Conservation (phyloP, 2,797 vertebrate species). For the Melanotaenia maccullochi region DNA sequence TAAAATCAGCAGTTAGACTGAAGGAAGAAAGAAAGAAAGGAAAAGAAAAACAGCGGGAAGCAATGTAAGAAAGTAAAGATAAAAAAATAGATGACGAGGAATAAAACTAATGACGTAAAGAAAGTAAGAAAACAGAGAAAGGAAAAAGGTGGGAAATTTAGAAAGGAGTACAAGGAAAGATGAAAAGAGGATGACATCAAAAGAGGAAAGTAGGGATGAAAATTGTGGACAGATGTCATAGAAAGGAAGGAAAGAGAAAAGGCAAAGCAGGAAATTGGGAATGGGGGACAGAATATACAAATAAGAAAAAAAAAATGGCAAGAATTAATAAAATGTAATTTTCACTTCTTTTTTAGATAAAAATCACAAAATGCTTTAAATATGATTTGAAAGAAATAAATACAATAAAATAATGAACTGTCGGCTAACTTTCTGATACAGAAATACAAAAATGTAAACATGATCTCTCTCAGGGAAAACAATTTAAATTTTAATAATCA, state of each 20-base stretch:
- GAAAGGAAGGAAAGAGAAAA: not conserved
- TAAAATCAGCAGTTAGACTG: constrained; percentile 22
- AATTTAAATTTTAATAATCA: no score
- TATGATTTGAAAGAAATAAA: not conserved
- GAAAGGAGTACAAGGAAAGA: no score
- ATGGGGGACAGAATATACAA: no score
- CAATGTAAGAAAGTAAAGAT: not conserved
- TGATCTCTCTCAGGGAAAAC: not conserved
- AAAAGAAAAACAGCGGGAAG: not conserved
- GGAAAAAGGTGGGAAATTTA: no score
- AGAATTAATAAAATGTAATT: not conserved
- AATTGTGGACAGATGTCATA: not conserved
- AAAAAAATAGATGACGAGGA: not conserved
- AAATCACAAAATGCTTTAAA: not conserved
- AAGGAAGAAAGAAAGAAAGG: not conserved
- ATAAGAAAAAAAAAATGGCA: no score
- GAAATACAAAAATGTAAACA: not conserved
- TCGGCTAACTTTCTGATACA: no score
- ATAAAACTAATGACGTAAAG: not conserved
- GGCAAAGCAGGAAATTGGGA: not conserved
- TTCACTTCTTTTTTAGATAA: no score
- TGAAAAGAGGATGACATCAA: not conserved
- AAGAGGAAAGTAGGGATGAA: not conserved
- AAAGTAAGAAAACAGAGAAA: not conserved
- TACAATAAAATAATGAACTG: not conserved